Conservation (phyloP, 2,888 invertebrate species). For the Schizotus pectinicornis region DNA sequence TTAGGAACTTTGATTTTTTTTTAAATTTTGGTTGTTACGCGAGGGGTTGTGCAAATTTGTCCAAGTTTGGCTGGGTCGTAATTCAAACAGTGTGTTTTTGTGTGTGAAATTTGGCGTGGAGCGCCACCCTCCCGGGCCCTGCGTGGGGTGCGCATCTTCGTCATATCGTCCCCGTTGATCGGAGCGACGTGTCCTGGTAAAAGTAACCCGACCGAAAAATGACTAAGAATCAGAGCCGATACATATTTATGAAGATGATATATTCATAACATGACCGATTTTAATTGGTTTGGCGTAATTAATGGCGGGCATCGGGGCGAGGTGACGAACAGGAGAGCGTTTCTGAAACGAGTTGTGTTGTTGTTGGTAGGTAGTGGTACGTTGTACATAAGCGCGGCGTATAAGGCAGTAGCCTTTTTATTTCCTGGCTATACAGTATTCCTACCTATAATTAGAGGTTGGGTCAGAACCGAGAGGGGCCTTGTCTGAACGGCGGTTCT, state of each 20-base stretch:
- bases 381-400: slow-evolving; percentile 3
- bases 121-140: neutral
- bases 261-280: slow-evolving; percentile 52
- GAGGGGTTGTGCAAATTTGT: too few relatives aligned
- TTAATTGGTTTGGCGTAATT: slow-evolving; percentile 51
- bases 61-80: too few relatives aligned
- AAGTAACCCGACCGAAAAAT: slow-evolving; percentile 49
- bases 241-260: slow-evolving; percentile 50
- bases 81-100: too few relatives aligned
- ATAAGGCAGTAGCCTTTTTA: slow-evolving; percentile 35
- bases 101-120: neutral
- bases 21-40: too few relatives aligned
- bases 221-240: slow-evolving; percentile 48
- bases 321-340: slow-evolving; percentile 30
- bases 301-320: slow-evolving; percentile 39
- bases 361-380: too few relatives aligned
- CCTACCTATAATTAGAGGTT: slow-evolving; percentile 37
- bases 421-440: slow-evolving; percentile 34
- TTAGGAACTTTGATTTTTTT: too few relatives aligned
- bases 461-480: slow-evolving; percentile 25
- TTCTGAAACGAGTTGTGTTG: slow-evolving; percentile 28
- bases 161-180: slow-evolving; percentile 30
- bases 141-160: slow-evolving; percentile 8
- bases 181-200: slow-evolving; percentile 45
- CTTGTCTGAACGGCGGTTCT: slow-evolving; percentile 28